phyloP scores from a whole-genome alignment of 2,797 vertebrate genomes.

The Nothura maculosa region DNA sequence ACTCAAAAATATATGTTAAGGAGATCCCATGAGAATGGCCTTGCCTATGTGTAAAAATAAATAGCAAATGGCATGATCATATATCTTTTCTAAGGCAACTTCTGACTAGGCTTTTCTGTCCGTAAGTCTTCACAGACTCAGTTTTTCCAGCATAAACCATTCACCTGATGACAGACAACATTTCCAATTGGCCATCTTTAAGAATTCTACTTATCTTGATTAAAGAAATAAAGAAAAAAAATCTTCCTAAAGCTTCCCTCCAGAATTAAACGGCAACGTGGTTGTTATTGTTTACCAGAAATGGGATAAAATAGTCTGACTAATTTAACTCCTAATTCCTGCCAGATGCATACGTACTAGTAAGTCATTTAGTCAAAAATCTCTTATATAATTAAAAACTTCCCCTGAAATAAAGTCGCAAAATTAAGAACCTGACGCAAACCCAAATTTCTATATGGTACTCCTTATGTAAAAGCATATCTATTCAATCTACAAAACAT shows the following conservation, averaged over 20 bases:
- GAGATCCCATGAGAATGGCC: neutral
- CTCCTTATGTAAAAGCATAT: neutral
- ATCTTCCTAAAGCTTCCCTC: neutral
- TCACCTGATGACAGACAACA: neutral
- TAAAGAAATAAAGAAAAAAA: neutral
- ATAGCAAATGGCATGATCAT: constrained; percentile 2
- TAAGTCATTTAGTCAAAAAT: neutral
- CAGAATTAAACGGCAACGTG: neutral
- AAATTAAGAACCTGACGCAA: neutral
- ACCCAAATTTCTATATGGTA: neutral
- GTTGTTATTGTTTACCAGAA: neutral
- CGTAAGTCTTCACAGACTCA: neutral
- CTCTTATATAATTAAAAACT: neutral
- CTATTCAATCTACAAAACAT: neutral
- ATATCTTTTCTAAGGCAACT: neutral
- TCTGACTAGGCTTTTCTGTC: neutral
- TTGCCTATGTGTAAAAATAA: constrained; percentile 4
- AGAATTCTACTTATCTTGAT: neutral
- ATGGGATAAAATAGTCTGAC: neutral
- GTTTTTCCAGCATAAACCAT: neutral
- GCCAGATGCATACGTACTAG: neutral
- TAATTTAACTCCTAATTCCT: neutral
- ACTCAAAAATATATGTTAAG: neutral
- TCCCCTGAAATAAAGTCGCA: neutral
- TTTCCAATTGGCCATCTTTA: neutral